These are phyloP conservation scores for Pseudopodoces humilis DNA, from an alignment of 2,113 vertebrate species.

Conservation along the genomic window DNA sequence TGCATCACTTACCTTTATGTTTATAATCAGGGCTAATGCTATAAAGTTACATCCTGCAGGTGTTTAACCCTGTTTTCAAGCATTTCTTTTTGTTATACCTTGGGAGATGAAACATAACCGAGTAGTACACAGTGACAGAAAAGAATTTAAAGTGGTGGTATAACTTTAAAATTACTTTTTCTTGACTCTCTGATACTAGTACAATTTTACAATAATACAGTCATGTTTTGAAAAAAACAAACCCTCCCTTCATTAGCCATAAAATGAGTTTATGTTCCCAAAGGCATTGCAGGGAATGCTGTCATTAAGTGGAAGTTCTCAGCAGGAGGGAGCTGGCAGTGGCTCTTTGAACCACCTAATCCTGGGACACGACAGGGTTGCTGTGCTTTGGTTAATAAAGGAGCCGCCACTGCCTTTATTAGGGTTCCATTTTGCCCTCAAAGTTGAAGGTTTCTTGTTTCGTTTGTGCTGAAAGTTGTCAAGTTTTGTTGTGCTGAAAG, in stretches of 20 bases:
- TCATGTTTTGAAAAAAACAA: background rate
- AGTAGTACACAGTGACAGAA: background rate
- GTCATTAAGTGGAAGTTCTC: background rate
- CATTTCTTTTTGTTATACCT: background rate
- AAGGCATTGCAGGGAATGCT: background rate
- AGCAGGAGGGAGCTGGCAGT: background rate
- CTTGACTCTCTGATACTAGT: background rate
- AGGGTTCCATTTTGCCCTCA: background rate
- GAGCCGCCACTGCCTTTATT: background rate
- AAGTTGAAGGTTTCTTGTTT: background rate
- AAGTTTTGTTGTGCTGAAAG: background rate
- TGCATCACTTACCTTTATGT: slow-evolving; percentile 45
- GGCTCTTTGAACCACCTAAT: background rate
- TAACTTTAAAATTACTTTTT: slow-evolving; percentile 5
- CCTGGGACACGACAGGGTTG: background rate
- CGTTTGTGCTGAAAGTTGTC: too few species aligned
- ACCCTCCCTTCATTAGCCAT: background rate
- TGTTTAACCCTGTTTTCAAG: slow-evolving; percentile 29
- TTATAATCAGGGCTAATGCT: slow-evolving; percentile 63
- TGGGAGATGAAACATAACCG: background rate
- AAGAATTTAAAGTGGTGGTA: background rate
- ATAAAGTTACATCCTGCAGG: slow-evolving; percentile 9
- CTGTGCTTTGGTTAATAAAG: background rate
- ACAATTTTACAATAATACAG: background rate
- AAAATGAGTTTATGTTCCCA: background rate